Conservation (phyloP, 2,113 vertebrate genomes). For the Rhabdornis inornatus region DNA sequence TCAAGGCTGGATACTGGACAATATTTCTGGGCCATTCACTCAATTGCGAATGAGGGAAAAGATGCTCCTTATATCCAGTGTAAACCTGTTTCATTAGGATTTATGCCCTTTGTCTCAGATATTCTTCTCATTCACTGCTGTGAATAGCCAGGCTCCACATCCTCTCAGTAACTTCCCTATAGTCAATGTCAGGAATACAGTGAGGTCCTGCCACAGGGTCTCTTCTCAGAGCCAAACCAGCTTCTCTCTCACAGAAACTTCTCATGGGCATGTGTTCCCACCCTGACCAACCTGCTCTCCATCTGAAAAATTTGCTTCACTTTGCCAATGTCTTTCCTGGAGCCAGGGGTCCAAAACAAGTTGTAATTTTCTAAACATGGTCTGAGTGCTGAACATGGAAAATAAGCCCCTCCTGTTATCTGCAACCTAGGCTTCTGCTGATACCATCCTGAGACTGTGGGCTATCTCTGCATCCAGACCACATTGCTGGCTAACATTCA, state of each 20-base stretch:
- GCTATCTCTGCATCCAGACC: not conserved
- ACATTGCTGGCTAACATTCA: not conserved
- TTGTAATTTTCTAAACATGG: not conserved
- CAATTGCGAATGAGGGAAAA: not conserved
- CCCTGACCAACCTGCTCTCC: not conserved
- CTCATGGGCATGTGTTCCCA: fast-evolving
- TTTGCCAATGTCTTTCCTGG: not conserved
- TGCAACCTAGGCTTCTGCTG: not conserved
- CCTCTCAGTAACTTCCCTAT: no score
- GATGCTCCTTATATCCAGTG: fast-evolving
- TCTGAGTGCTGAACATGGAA: not conserved
- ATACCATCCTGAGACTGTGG: fast-evolving
- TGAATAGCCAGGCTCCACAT: not conserved
- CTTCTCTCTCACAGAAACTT: not conserved
- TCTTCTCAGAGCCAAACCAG: not conserved
- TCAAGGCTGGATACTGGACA: not conserved
- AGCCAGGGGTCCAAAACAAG: not conserved
- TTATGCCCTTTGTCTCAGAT: not conserved
- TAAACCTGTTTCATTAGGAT: not conserved
- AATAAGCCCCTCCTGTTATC: not conserved
- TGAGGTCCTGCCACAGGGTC: fast-evolving
- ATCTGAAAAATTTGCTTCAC: not conserved
- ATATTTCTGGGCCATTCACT: not conserved
- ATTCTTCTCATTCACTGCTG: no score
- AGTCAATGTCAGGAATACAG: not conserved